Evolutionary conservation across 2,888 invertebrate species (phyloP).

Genomic region (Melipona bicolor): DNA sequence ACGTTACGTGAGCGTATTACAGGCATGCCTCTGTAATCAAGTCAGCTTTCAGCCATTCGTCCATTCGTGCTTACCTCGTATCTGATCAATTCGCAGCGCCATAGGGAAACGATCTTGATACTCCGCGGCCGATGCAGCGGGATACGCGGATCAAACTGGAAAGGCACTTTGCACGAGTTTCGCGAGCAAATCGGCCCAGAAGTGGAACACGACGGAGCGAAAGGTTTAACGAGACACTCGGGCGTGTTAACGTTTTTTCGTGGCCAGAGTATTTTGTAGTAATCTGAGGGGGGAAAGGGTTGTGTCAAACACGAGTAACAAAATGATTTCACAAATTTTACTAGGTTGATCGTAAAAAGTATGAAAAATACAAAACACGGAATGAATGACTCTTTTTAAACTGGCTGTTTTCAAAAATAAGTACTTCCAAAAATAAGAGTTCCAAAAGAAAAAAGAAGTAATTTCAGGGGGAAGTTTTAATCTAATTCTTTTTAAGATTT

Average conservation of each 20-base stretch:
- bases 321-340: neutral
- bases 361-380: neutral
- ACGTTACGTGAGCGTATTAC: constrained; percentile 66
- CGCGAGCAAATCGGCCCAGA: neutral
- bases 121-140: neutral
- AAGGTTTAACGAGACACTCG: neutral
- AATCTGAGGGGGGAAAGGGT: neutral
- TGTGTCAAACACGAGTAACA: neutral
- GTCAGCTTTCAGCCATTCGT: constrained; percentile 12
- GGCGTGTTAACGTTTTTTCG: neutral
- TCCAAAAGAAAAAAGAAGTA: neutral
- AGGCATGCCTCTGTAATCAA: constrained; percentile 38
- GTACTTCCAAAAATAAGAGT: too few species aligned
- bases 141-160: neutral
- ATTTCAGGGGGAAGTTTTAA: too few species aligned
- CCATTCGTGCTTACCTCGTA: constrained; percentile 72
- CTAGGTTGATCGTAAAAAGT: too few species aligned
- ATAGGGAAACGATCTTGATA: constrained; percentile 46
- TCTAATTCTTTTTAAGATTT: too few species aligned
- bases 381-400: neutral
- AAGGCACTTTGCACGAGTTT: neutral
- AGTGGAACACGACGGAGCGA: neutral
- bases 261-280: neutral
- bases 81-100: constrained; percentile 73
- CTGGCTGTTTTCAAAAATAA: neutral